Evolutionary conservation across 2,113 vertebrate species (phyloP).

Genomic region (Alligator mississippiensis): DNA sequence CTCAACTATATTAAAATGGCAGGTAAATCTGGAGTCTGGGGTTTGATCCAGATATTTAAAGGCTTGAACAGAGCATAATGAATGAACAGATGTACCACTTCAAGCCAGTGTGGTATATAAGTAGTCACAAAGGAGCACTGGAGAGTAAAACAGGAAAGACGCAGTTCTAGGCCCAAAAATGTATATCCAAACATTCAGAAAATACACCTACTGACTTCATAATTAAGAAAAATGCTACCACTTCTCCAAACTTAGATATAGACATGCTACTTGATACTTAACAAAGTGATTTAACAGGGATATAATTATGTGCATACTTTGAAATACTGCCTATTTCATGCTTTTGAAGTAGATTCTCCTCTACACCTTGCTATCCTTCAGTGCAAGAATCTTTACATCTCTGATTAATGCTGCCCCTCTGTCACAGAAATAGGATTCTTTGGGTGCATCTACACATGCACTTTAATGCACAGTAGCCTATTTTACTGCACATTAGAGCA

Average conservation of each 20-base stretch:
- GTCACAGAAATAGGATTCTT: background rate
- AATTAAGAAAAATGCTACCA: background rate
- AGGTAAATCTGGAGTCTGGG: slow-evolving; percentile 69
- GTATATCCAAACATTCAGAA: background rate
- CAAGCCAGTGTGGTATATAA: slow-evolving; percentile 46
- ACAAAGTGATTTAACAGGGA: background rate
- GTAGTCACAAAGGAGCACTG: slow-evolving; percentile 52
- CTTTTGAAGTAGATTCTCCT: background rate
- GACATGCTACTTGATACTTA: background rate
- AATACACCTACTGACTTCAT: background rate
- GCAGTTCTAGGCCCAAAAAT: slow-evolving; percentile 13
- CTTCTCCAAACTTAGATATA: background rate
- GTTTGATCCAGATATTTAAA: slow-evolving; percentile 70
- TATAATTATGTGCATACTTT: background rate
- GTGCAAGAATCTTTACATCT: background rate
- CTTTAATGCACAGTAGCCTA: no score
- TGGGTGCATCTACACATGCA: no score
- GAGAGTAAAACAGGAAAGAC: slow-evolving; percentile 27
- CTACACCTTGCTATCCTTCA: background rate
- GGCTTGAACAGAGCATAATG: slow-evolving; percentile 58
- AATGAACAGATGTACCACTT: slow-evolving; percentile 66
- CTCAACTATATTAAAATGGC: slow-evolving; percentile 62
- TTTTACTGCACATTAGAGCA: no score
- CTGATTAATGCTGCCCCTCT: background rate
- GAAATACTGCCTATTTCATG: no score